Evolutionary conservation across 53 echinoderm and acorn worm genomes (phyloP), one percentile per base, ranked within the genome.

Genomic region (Henricia sp.): DNA sequence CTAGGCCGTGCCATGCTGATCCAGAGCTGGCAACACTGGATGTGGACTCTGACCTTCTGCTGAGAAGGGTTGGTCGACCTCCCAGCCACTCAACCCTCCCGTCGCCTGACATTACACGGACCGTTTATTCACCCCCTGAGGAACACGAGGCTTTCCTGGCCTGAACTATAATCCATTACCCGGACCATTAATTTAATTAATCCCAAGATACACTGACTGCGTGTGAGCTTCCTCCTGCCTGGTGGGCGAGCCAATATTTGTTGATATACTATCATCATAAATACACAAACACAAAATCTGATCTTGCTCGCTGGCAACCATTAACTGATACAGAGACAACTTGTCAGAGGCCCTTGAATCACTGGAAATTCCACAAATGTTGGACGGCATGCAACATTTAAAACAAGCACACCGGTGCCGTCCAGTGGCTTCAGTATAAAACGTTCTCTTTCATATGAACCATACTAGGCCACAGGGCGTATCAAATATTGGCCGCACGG

Each of bases 161-260:
- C 42, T 77, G 77, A 77, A 60, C n/a, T n/a, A 77, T 77, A 77
- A 77, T 77, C 77, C 77, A 77, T 30, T 29, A 24, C 53, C 23
- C 37, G 30, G 13, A 42, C 77, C 77, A 77, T 77, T 77, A 60
- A 77, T 77, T 60, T 77, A 57, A 77, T 77, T 77, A 77, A 77
- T 77, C 42, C 58, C 58, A 40, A 10, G 8, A 68, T 41, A 23
- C 20, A 40, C n/a, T 41, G 23, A 6, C 11, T 63, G 19, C 26
- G 19, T 19, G 19, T 34, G 12, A 16, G 35, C 63, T 32, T 24
- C 12, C 23, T 17, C 33, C 35, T 1, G 35, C 33, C 32, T 3
- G 28, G 35, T 17, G 30, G 21, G 35, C 63, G 32, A n/a, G n/a
- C 27, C 30, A 35, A 17, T 63, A 17, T 30, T 32, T 63, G 26